Base-by-base conservation (phyloP, 2,888 invertebrate genomes). In the Hirtodrosophila trivittata region DNA sequence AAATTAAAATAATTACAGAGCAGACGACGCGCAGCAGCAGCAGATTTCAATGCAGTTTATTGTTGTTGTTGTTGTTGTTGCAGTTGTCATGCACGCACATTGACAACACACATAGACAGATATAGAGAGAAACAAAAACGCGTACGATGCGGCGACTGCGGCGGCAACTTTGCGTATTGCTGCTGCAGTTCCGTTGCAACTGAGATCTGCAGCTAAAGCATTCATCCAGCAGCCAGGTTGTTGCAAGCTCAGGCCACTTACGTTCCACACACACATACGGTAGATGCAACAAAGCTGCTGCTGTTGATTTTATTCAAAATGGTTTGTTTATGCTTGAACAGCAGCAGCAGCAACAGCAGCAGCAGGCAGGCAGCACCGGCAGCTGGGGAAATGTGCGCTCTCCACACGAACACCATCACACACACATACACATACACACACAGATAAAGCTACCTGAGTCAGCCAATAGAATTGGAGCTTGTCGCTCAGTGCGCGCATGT, bases 271-370 rank as follows among this genome's bases (percentile, higher is more conserved):
- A 42, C 56, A 33, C 13, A 50, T 12, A 21, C 18, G 41, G 38
- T 9, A 32, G 14, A 39, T 72, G 72, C 71, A 67, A 55, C 56
- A 63, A 46, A 39, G 52, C 14, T 12, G 65, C 50, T 66, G 49
- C 49, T 59, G 76, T 73, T 80, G 80, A 82, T 82, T 84, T 84
- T 86, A 84, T 84, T 87, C 87, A 84, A 84, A 84, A 84, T 84
- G 84, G 84, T 84, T 84, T 87, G 84, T 86, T 84, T 85, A 78
- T 76, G 78, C 78, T 65, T 65, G 37, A 65, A 66, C 66, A 68
- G 65, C 54, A 68, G 52, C 52, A 66, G 39, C 50, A 42, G 10
- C 52, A 51, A 10, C n/a, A n/a, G n/a, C n/a, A n/a, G n/a, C n/a
- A n/a, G 8, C 14, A 18, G 18, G 43, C 42, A 30, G 57, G n/a